These are phyloP conservation scores for Nothocercus julius DNA, from an alignment of 2,113 vertebrate species.

Conservation along the genomic window DNA sequence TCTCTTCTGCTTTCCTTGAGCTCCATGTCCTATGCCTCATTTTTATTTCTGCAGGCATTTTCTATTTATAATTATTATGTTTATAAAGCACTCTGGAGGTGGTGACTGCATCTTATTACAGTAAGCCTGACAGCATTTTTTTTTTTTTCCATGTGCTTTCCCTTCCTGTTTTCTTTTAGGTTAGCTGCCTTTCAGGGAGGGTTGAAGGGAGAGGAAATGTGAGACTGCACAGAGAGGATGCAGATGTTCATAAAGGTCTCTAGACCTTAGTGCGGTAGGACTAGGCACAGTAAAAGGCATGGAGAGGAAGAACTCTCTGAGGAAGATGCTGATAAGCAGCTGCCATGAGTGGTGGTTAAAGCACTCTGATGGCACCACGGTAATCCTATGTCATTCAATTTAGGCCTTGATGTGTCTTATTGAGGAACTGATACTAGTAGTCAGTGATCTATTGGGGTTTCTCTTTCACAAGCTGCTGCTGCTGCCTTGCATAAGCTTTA, in stretches of 20 bases:
- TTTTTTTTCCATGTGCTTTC: not conserved
- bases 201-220: not conserved
- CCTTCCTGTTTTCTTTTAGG: not conserved
- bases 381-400: not conserved
- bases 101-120: not conserved
- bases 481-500: not conserved
- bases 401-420: not conserved
- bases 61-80: not conserved
- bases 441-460: not conserved
- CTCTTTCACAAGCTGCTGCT: not conserved
- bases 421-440: not conserved
- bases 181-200: not conserved
- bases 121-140: not conserved
- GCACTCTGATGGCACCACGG: not conserved
- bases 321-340: not conserved
- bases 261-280: too few relatives aligned
- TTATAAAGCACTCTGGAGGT: not conserved
- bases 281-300: accelerated
- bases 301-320: not conserved
- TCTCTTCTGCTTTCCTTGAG: not conserved
- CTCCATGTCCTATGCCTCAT: not conserved
- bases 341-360: not conserved
- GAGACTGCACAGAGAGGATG: not conserved
- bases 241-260: not conserved
- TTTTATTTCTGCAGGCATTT: not conserved